Conservation (phyloP, 2,113 vertebrate species). For the Rhagologus leucostigma region DNA sequence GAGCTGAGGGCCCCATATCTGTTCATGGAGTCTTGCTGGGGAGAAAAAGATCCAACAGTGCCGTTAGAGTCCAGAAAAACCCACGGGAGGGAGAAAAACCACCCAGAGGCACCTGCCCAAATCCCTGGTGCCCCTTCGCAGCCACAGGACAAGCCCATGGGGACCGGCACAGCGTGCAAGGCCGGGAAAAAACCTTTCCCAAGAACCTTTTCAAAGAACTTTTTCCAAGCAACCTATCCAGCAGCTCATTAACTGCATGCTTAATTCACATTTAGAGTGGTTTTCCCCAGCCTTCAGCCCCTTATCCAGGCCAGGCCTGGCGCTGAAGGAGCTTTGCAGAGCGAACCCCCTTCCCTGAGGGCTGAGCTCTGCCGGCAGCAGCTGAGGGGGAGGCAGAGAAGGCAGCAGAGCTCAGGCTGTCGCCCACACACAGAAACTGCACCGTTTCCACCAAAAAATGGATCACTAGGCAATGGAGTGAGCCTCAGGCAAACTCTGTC, state of each 20-base stretch:
- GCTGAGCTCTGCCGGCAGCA: not conserved
- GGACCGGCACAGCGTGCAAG: rapidly evolving
- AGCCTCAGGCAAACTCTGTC: not conserved
- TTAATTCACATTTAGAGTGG: rapidly evolving
- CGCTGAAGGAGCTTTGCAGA: not conserved
- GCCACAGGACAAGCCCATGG: rapidly evolving
- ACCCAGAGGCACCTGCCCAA: not conserved
- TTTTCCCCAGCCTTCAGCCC: not conserved
- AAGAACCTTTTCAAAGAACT: not conserved
- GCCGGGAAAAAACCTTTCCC: not conserved
- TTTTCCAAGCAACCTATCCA: not conserved
- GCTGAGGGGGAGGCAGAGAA: not conserved
- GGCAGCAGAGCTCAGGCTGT: not conserved
- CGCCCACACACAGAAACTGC: not conserved
- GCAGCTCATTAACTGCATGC: not conserved
- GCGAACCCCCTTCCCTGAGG: not conserved
- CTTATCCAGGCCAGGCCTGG: not conserved
- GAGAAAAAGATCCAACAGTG: not conserved
- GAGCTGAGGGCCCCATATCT: constrained; percentile 71
- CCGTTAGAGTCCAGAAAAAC: not conserved
- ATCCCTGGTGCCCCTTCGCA: not conserved
- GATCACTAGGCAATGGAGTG: not conserved
- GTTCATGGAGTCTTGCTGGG: constrained; percentile 78
- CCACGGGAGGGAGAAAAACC: not conserved
- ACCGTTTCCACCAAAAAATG: not conserved